Percentiles rank a stretch among this genome's conserved stretches.
phyloP scores from a whole-genome alignment of 1,140 invertebrate genomes.

The Orius laevigatus region DNA sequence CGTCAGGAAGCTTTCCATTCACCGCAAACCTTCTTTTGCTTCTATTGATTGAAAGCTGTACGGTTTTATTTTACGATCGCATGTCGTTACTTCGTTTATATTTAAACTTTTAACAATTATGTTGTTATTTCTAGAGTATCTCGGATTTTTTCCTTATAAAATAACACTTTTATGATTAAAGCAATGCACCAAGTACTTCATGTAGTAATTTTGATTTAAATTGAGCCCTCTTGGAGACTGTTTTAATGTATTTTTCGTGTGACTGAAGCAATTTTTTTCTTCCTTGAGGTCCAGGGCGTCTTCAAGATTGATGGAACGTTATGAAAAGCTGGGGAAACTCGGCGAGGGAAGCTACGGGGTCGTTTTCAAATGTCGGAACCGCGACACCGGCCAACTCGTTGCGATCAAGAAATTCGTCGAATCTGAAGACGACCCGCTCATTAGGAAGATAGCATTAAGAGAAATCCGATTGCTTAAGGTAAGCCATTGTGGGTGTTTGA shows the following conservation, averaged over 20 bases:
- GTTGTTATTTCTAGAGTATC: neutral
- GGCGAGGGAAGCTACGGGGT: conserved; percentile 98
- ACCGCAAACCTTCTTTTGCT: no score
- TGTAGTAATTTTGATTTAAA: neutral
- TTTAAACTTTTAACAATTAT: neutral
- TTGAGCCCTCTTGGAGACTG: neutral
- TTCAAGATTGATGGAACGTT: conserved; percentile 90
- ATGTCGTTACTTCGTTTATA: neutral
- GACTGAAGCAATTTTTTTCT: no score
- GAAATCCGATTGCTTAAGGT: conserved; percentile 97
- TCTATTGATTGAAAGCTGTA: no score
- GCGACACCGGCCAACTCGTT: conserved; percentile 88
- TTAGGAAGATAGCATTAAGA: conserved; percentile 92
- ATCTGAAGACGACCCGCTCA: conserved; percentile 95
- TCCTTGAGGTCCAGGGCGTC: conserved; percentile 54
- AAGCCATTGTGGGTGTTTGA: no score
- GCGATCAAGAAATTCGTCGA: conserved; percentile 99
- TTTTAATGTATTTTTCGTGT: no score
- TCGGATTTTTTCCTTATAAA: no score
- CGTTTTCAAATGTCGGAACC: conserved; percentile 95
- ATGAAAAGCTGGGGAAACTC: conserved; percentile 90
- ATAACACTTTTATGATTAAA: no score
- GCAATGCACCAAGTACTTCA: no score
- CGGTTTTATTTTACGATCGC: no score
- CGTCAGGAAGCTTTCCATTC: no score